Conservation (phyloP, 2,797 vertebrate genomes). For the Adrianichthys oophorus region DNA sequence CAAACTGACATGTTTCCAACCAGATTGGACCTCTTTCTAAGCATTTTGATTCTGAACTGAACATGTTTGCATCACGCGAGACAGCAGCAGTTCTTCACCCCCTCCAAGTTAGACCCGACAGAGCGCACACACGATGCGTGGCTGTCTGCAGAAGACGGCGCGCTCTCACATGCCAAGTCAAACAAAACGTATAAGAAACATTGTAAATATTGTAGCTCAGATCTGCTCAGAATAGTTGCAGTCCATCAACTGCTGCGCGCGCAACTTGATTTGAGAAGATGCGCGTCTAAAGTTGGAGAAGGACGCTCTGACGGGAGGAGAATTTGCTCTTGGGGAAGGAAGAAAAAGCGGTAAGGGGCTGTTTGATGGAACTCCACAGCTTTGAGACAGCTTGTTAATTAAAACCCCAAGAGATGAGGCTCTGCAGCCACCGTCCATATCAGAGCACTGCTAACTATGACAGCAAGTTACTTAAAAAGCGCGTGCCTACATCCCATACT, state of each 20-base stretch:
- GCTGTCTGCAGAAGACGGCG: conserved; percentile 29
- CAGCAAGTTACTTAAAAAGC: conserved; percentile 82
- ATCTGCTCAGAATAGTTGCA: conserved; percentile 36
- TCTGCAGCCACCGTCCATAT: conserved; percentile 82
- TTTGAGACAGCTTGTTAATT: conserved; percentile 86
- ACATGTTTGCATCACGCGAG: conserved; percentile 5
- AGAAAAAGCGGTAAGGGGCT: conserved; percentile 35
- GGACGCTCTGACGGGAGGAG: conserved; percentile 58
- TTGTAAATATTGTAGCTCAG: conserved; percentile 33
- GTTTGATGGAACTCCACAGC: conserved; percentile 79
- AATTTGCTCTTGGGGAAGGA: conserved; percentile 59
- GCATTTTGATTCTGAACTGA: conserved; percentile 3
- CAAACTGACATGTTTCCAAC: conserved; percentile 10
- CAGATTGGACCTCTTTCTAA: conserved; percentile 23
- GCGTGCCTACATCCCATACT: conserved; percentile 62
- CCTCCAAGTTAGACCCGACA: conserved; percentile 33
- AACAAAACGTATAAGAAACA: conserved; percentile 14
- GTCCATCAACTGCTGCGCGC: conserved; percentile 53
- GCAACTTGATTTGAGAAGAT: conserved; percentile 66
- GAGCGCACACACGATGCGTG: conserved; percentile 16
- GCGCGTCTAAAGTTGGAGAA: conserved; percentile 68
- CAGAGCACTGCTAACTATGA: conserved; percentile 82
- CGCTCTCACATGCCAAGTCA: conserved; percentile 15
- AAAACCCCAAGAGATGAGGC: conserved; percentile 82
- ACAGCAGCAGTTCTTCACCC: conserved; percentile 23